Evolutionary conservation across 2,888 invertebrate species (phyloP), one percentile per base, ranked within the genome.

Genomic region (Apamea monoglypha): DNA sequence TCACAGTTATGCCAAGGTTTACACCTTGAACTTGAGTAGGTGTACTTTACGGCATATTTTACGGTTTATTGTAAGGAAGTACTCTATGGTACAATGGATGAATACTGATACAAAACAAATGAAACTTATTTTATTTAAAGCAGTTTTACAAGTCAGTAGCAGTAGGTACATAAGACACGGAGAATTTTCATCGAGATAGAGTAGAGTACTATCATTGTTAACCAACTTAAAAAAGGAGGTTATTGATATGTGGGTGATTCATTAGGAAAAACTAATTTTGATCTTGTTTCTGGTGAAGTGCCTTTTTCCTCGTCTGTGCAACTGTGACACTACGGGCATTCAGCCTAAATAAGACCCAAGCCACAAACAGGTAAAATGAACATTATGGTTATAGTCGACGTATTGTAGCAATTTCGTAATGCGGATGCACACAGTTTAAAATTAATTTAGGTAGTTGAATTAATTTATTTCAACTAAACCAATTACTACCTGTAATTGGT

Each of bases 21-120:
- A 68, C 68, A 56, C 68, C 84, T 59, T 81, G 64, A 81, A 84
- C 81, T 64, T 69, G 47, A 82, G n/a, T 16, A 29, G 18, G 56
- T 56, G 56, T 56, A 56, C 56, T 61, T 69, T 32, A 83, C 53
- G 68, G 47, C 63, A 4, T 25, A 56, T 56, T 78, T 83, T 69
- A 83, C 32, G 32, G 56, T 36, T 32, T 50, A 69, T 81, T 76
- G 66, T 80, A 56, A n/a, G n/a, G 73, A n/a, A 53, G 44, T 44
- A 81, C 40, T 81, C 61, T 53, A 14, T 84, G 18, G 2, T 16
- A 40, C 21, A 18, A 61, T 78, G 32, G 64, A 83, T 59, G 68
- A 64, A 64, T 59, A 68, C 44, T 29, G 53, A 56, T 59, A 76
- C n/a, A 61, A 16, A n/a, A 47, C 74, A 53, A 21, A 50, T 32